Evolutionary conservation across 2,797 vertebrate species (phyloP), one percentile per base, ranked within the genome.

Genomic region (Neosalanx taihuensis): DNA sequence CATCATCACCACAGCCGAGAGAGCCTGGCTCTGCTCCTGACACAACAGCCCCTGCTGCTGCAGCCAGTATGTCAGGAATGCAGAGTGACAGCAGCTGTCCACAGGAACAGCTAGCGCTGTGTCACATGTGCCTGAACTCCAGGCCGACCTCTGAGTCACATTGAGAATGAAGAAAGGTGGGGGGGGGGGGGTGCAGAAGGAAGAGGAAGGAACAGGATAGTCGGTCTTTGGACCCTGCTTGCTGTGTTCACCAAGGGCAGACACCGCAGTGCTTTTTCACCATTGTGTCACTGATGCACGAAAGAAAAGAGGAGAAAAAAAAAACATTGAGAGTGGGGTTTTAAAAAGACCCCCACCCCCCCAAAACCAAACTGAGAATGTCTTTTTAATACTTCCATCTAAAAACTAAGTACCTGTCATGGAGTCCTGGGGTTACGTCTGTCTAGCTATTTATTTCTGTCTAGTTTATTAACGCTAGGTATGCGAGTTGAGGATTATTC

Each of bases 251-350:
- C 41, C 72, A 88, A 92, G 83, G 90, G 84, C 88, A 88, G 86
- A 87, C 86, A 89, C 89, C 86, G 70, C 85, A 89, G 89, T 90
- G 89, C 88, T 91, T 90, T 37, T 91, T 88, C 75, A 84, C 76
- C 81, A 73, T 76, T 74, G 78, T 83, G 86, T 86, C 82, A 79
- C 79, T 77, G 68, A 83, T 79, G 77, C 75, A 84, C 77, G 72
- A 71, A 68, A 67, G 49, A 29, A 69, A 56, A 7, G 5, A 30
- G 9, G 33, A 72, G 53, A 63, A 31, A 41, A 63, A 23, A 70
- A 74, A 84, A 64, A 75, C 33, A 69, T 70, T 74, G 77, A 65
- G 33, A 72, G 81, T 75, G 75, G 37, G 37, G 37, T 41, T 85
- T 88, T 69, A 70, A 74, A 35, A 83, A 83, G 81, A 87, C 81